Conservation (phyloP, 2,113 vertebrate species). For the Ameiurus melas region DNA sequence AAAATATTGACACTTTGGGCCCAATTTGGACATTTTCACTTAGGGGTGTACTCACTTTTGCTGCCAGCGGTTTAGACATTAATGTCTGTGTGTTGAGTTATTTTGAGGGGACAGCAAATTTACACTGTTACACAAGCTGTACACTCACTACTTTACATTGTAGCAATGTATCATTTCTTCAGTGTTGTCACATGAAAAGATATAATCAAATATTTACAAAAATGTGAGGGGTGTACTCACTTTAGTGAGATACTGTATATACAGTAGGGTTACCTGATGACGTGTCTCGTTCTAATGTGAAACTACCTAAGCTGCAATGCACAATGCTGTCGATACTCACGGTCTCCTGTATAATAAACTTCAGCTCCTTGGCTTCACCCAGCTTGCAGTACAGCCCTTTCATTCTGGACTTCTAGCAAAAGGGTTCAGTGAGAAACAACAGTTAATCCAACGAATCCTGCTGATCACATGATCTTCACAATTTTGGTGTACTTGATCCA, state of each 20-base stretch:
- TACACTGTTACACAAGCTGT: too few species aligned
- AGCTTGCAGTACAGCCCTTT: conserved; percentile 81
- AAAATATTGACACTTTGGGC: too few species aligned
- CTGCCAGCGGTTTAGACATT: too few species aligned
- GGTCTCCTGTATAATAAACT: conserved; percentile 80
- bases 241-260: not conserved
- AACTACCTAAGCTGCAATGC: not conserved
- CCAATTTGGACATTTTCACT: too few species aligned
- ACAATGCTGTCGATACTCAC: conserved; percentile 63
- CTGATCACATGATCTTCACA: not conserved
- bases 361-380: conserved; percentile 71
- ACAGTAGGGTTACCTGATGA: not conserved
- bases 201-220: too few species aligned
- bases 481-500: not conserved
- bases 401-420: conserved; percentile 63
- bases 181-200: too few species aligned
- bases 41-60: too few species aligned
- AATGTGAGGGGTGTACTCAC: too few species aligned
- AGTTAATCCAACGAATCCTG: not conserved
- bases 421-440: not conserved
- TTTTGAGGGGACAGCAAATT: too few species aligned
- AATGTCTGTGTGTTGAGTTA: too few species aligned
- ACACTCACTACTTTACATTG: too few species aligned
- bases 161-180: too few species aligned
- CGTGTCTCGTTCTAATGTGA: not conserved